Conservation (phyloP, 2,888 invertebrate genomes). For the Smittia sp. region DNA sequence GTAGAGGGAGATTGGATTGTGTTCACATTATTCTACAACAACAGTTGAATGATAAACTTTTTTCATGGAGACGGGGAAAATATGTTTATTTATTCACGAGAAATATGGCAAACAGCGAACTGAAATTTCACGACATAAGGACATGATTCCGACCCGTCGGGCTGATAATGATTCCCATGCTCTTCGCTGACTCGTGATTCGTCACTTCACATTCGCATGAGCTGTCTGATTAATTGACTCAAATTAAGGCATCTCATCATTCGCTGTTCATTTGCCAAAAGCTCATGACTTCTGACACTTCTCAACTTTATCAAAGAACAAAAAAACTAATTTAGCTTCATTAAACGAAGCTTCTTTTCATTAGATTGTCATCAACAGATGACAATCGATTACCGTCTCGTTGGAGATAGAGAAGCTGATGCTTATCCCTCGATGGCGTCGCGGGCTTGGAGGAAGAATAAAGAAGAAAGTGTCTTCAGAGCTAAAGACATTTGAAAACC, state of each 20-base stretch:
- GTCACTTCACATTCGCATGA: too few species aligned
- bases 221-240: slow-evolving; percentile 21
- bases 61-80: too few species aligned
- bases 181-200: too few species aligned
- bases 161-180: too few species aligned
- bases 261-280: too few species aligned
- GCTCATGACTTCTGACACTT: slow-evolving; percentile 26
- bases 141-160: neutral
- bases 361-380: slow-evolving; percentile 4
- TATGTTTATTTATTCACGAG: slow-evolving; percentile 17
- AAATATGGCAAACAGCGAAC: slow-evolving; percentile 12
- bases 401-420: neutral
- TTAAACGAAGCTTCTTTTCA: neutral
- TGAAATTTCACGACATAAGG: slow-evolving; percentile 23
- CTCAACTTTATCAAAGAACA: neutral
- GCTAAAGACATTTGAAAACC: neutral
- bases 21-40: too few species aligned
- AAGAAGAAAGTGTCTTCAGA: slow-evolving; percentile 21
- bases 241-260: neutral
- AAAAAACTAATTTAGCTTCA: slow-evolving; percentile 22
- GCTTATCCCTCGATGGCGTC: too few species aligned
- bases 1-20: too few species aligned
- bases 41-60: too few species aligned
- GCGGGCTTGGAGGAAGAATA: too few species aligned
- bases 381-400: neutral